Evolutionary conservation across 2,888 invertebrate species (phyloP), one percentile per base, ranked within the genome.

Genomic region (Aleiodes testaceus): DNA sequence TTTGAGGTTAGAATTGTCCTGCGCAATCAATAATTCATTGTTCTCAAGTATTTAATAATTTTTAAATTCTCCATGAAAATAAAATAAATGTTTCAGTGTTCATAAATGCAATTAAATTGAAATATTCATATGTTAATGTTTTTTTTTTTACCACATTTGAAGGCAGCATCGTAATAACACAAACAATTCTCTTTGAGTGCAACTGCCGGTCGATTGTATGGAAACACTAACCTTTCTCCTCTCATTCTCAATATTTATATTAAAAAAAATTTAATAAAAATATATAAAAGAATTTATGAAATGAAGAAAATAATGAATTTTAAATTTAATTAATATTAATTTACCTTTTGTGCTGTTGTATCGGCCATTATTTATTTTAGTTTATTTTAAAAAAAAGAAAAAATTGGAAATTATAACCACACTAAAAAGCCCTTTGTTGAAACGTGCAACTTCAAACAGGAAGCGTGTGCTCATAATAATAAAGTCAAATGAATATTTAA

Each of bases 361-460:
- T 80, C 80, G 75, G 80, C 83, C 84, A 84, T 84, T 76, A 80
- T 83, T 79, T 66, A 12, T 63, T 44, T 20, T 42, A 18, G 20
- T 45, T 14, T n/a, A n/a, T 0, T 18, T 74, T 75, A 70, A 69
- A 79, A 81, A 81, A 83, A 76, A 69, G 72, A 77, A 79, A 78
- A 69, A 75, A 77, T 78, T 78, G 74, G 72, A 79, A 80, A 84
- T 78, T 79, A 79, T 77, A 82, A 79, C 75, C 78, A 78, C 81
- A 77, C 80, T 79, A 70, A 45, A 45, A 63, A 45, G 75, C 72
- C 69, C 79, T 79, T 79, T 79, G 77, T 82, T 78, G 78, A 79
- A 84, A 83, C 80, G 82, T 82, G 80, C 82, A 80, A 82, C 84
- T 82, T 82, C 79, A 82, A 83, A 81, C 82, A 81, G 84, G 84